Percentiles rank a stretch among this genome's conserved stretches.
These are phyloP conservation scores for Pycnonotus jocosus DNA, from an alignment of 2,113 vertebrate species.

Conservation along the genomic window DNA sequence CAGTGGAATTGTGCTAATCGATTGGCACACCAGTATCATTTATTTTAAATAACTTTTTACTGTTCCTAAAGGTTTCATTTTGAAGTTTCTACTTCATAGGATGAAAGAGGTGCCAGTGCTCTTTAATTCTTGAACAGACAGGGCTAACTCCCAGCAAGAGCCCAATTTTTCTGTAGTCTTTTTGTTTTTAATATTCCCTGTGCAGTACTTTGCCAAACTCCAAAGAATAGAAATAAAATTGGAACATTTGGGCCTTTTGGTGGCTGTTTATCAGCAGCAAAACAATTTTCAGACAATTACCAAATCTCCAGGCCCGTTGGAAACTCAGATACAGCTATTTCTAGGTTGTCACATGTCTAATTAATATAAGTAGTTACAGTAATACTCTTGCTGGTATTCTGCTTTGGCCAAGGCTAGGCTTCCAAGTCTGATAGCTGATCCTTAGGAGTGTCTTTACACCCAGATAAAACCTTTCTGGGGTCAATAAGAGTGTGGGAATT, in stretches of 20 bases:
- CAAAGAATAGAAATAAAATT: not conserved
- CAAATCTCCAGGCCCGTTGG: not conserved
- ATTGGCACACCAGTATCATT: not conserved
- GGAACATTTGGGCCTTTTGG: not conserved
- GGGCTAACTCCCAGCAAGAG: not conserved
- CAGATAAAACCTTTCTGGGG: not conserved
- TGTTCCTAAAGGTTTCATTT: not conserved
- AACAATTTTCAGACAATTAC: slow-evolving; percentile 9
- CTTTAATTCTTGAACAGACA: not conserved
- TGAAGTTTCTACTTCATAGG: not conserved
- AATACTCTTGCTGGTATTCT: not conserved
- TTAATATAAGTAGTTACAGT: not conserved
- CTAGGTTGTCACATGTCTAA: not conserved
- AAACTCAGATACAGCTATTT: not conserved
- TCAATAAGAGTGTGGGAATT: not conserved
- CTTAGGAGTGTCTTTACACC: not conserved
- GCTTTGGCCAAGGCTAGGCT: not conserved
- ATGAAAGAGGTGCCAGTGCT: not conserved
- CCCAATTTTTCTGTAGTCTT: not conserved
- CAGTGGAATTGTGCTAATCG: not conserved
- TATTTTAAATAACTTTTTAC: not conserved
- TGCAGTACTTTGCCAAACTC: not conserved
- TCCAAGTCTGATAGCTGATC: not conserved
- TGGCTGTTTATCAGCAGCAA: not conserved
- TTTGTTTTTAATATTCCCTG: not conserved